Conservation (phyloP, 2,113 vertebrate species). For the chimpanzee (Pan troglodytes) region NHGRI_mPanTro3-v2.1_pri NC_072404.2:28558501-28559000, state of each 20-base stretch:
- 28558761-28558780: constrained; percentile 86
- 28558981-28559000: constrained; percentile 65
- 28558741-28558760: constrained; percentile 78
- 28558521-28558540: constrained; percentile 46
- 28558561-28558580: constrained; percentile 63
- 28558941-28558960: constrained; percentile 25
- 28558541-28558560: constrained; percentile 62
- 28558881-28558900: constrained; percentile 70
- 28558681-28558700: constrained; percentile 59
- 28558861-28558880: constrained; percentile 78
- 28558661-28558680: constrained; percentile 77
- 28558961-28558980: constrained; percentile 52
- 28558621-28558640: constrained; percentile 85
- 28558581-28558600: constrained; percentile 78
- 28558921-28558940: constrained; percentile 35
- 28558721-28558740: constrained; percentile 68
- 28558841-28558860: constrained; percentile 82
- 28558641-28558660: constrained; percentile 84
- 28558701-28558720: constrained; percentile 76
- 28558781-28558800: constrained; percentile 77
- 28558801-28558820: constrained; percentile 76
- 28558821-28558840: constrained; percentile 80
- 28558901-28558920: constrained; percentile 77
- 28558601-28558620: constrained; percentile 78
- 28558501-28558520: constrained; percentile 81